Evolutionary conservation across 2,113 vertebrate species (phyloP), one percentile per base, ranked within the genome.

Genomic region (Cololabis saira): DNA sequence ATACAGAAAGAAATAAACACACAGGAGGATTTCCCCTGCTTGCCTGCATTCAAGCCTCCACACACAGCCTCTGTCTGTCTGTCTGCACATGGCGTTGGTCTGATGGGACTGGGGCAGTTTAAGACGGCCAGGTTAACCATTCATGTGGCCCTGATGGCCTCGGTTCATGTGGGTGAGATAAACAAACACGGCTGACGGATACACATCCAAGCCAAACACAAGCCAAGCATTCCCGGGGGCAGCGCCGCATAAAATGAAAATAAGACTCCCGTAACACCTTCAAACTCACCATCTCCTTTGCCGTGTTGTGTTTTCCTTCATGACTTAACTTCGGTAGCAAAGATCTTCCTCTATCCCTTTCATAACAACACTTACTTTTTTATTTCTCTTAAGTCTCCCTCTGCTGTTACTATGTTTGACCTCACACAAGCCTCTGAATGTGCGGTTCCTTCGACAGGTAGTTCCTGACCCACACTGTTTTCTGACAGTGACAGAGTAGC

Each of bases 401-500:
- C 11, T 18, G 18, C 4, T 40, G 48, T 30, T 18, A 16, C 17
- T 45, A 21, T 18, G 30, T 37, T 44, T 11, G 3, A 2, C 47
- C 52, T 62, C 3, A 45, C 24, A 37, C 56, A 53, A 48, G 50
- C 57, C 49, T 49, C 42, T 27, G 7, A 40, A 37, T 33, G 40
- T 61, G 43, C 9, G 40, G 54, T 27, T 40, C 66, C 71, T n/a
- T 9, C 24, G 17, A 24, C 37, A 24, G n/a, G n/a, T 55, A 30
- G 48, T 42, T 68, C 49, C 57, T 61, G 27, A 42, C 61, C 8
- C 30, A 30, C 30, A 8, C 30, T 63, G 48, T 3, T 45, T 56
- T 43, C 57, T 67, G 62, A 72, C 57, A 66, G 50, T 70, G 58
- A 81, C 66, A 67, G 52, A 71, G 41, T 44, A 45, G 54, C 15